Base-by-base conservation (phyloP, 2,113 vertebrate genomes). In the Hydropotes inermis region DNA sequence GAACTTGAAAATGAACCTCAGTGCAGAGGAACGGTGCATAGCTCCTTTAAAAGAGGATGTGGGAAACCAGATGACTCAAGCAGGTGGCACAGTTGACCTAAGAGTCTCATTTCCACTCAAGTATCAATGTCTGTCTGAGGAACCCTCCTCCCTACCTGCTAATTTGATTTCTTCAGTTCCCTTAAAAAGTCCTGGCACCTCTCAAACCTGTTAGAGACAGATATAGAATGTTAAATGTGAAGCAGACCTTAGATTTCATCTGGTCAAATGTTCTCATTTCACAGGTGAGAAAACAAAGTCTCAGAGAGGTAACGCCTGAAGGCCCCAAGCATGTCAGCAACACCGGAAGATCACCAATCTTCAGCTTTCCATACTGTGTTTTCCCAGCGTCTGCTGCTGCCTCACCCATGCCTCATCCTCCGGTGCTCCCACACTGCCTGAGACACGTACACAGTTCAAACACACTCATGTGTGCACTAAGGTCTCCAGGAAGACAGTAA, bases 31-130 rank as follows among this genome's bases (percentile, higher is more conserved):
- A 57, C 0, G 0, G 45, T 10, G 9, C 9, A 8, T 1, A 60
- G 39, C 16, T 43, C 86, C 89, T 93, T 92, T 67, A 67, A 95
- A 97, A 98, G 96, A 96, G 94, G 97, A 96, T 93, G 97, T 96
- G 83, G 79, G 79, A 96, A 92, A 67, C 55, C 79, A 84, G 36
- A 61, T 14, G 15, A 87, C 43, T 78, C 19, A 54, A 86, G 64
- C 87, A 96, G 94, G 87, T 97, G 88, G 58, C 55, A n/a, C 23
- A 6, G 70, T 6, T 74, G 47, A 39, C 70, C 54, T 52, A 45
- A 39, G 87, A 55, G 64, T 70, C 58, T 47, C 0, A 0, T 54
- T 79, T 45, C 81, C 39, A 33, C 19, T 2, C 15, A 25, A 36
- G 23, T 36, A 13, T 16, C 33, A 6, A 0, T 3, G 16, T 43